Base-by-base conservation (phyloP, 1,140 invertebrate genomes). In the Trypoxylus dichotomus region DNA sequence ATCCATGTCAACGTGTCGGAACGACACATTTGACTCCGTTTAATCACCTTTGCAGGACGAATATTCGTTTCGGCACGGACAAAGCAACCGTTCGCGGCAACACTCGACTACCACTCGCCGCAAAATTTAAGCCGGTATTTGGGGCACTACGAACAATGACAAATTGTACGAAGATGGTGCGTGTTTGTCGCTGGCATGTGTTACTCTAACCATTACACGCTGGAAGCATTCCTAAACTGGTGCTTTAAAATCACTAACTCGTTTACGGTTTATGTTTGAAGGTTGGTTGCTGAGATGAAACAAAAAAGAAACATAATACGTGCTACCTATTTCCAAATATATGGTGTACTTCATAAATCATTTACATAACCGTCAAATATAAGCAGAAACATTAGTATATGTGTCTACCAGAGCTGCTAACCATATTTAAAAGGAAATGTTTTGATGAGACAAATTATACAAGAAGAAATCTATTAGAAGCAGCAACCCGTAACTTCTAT, bases 1-100 rank as follows among this genome's bases (percentile, higher is more conserved):
- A 88, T 94, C 93, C 93, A 94, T 94, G 80, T 85, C 86, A 83
- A 54, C 32, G 41, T 32, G 43, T 75, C 41, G 24, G 19, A 10
- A n/a, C 19, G 41, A 24, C 74, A 75, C 74, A 75, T 75, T 75
- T 47, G 74, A 75, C 32, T 74, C 29, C 32, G 32, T 74, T 41
- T 41, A 41, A 74, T 74, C 72, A n/a, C 29, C 21, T 7, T n/a
- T 41, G 7, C 41, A 21, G 29, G 19, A 74, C 29, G 29, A 74
- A 41, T 37, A 37, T 41, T 74, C 72, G 29, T 19, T 74, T 41
- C 32, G 19, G n/a, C 19, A 73, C 71, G 5, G 10, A 74, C 72
- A 74, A 74, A 42, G n/a, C 37, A 42, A 21, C 29, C 5, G 29
- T 74, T 41, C 72, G 29, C 27, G 37, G 32, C 72, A 7, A 8